Evolutionary conservation across 2,888 invertebrate genomes (phyloP), one percentile per base, ranked within the genome.

Genomic region (Epirrhoe alternata): DNA sequence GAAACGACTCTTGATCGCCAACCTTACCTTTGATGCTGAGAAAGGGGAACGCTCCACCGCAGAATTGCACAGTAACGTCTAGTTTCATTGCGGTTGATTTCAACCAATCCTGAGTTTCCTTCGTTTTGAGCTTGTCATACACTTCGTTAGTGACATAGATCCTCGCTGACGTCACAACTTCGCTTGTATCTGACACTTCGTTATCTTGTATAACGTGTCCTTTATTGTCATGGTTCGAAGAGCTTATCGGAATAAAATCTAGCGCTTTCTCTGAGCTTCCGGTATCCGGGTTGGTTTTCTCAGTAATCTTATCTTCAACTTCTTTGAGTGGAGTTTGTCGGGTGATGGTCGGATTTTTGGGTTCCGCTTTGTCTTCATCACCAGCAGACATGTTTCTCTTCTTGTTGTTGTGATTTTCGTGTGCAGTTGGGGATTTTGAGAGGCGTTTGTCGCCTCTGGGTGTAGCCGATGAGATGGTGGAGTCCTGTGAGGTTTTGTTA

Each of bases 1-100:
- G 94, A 73, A 95, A 94, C 62, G 86, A 83, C 56, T 94, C 93
- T 73, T 95, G 95, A 71, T 94, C 86, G 0, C 73, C 83, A 4
- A 90, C 82, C 30, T 89, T 86, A 0, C 95, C 95, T 60, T 85
- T 91, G 52, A 95, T 91, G 53, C 86, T 86, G 51, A 95, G 75
- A 53, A 92, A 93, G 56, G 83, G 80, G 62, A 76, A 83, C 7
- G 78, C 73, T 16, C 86, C 90, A 0, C 91, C 83, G 49, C 84
- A 86, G 51, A 83, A 86, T 24, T 90, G 85, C 1, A 94, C 82
- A 54, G 83, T 85, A 31, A 92, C 76, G 57, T 89, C 80, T 66
- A 88, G 86, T 74, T 84, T 85, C 5, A 78, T 79, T 4, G 86
- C 83, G 3, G 84, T 80, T 1, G 81, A 77, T 0, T 84, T 81